phyloP scores from a whole-genome alignment of 2,888 invertebrate genomes.

The Clitarchus hookeri region DNA sequence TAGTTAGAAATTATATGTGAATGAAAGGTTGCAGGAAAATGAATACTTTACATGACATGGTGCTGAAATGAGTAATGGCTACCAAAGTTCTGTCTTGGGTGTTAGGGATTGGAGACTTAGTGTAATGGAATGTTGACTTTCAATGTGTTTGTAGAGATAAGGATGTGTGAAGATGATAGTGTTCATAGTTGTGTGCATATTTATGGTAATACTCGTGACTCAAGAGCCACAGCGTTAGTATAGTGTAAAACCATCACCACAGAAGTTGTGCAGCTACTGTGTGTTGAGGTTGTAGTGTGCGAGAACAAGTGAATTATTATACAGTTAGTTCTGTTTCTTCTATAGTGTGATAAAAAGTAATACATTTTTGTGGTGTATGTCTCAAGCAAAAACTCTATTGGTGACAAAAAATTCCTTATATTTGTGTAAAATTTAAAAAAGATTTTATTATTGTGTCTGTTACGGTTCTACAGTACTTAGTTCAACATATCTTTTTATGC shows the following conservation, averaged over 20 bases:
- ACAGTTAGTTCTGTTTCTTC: too few relatives aligned
- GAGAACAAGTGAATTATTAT: too few relatives aligned
- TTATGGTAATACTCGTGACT: neutral
- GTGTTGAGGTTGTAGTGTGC: neutral
- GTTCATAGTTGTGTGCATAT: neutral
- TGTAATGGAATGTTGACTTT: neutral
- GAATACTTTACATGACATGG: neutral
- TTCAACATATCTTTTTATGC: too few relatives aligned
- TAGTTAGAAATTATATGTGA: too few relatives aligned
- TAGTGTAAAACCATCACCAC: neutral
- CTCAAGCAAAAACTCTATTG: too few relatives aligned
- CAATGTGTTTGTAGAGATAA: neutral
- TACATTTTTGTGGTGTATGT: too few relatives aligned
- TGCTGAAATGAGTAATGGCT: neutral
- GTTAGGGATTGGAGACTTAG: neutral
- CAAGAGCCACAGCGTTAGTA: neutral
- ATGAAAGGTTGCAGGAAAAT: too few relatives aligned
- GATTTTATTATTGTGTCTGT: too few relatives aligned
- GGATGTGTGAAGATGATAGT: constrained; percentile 20
- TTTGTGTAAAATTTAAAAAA: too few relatives aligned
- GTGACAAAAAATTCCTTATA: too few relatives aligned
- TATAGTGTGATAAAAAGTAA: too few relatives aligned
- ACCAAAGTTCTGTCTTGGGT: neutral
- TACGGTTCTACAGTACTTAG: too few relatives aligned
- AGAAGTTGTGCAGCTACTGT: neutral